A percentile compares a stretch with the other conserved stretches of the same genome.
Conservation (phyloP, 1,140 invertebrate species). For the Tetramorium simillimum region DNA sequence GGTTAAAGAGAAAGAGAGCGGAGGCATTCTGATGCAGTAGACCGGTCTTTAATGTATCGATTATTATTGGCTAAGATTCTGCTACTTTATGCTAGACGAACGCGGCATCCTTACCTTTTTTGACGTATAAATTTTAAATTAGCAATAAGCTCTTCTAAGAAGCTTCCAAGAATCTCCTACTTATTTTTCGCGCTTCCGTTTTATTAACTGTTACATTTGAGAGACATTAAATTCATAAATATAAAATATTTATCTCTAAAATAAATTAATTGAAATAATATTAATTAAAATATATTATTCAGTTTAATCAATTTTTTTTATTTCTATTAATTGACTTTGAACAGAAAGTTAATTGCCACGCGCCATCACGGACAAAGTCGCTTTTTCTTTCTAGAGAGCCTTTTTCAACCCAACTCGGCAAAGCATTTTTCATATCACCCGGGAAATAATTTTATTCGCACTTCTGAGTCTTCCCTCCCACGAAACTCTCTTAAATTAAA, state of each 20-base stretch:
- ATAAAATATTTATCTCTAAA: not conserved
- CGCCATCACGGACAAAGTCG: not conserved
- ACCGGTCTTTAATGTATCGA: slow-evolving; percentile 9
- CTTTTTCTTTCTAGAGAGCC: not conserved
- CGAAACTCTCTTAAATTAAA: slow-evolving; percentile 33
- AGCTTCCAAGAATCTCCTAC: not conserved
- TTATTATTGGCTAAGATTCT: not conserved
- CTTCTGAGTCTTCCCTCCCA: not conserved
- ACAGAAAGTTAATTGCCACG: not conserved
- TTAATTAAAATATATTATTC: not conserved
- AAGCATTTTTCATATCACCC: not conserved
- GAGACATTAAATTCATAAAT: not conserved
- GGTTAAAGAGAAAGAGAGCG: not conserved
- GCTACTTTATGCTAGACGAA: not conserved
- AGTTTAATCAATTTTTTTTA: not conserved
- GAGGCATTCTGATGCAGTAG: not conserved
- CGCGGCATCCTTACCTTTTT: not conserved
- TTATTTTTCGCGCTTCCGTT: not conserved
- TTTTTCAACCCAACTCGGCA: not conserved
- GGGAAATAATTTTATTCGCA: not conserved
- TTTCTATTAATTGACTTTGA: not conserved
- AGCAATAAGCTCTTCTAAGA: not conserved
- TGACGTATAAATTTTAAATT: not conserved
- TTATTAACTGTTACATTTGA: not conserved
- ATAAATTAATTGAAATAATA: too few species aligned